Percentiles rank a stretch among this genome's conserved stretches.
Conservation (phyloP, 2,888 invertebrate genomes). For the Parnassius mnemosyne region DNA sequence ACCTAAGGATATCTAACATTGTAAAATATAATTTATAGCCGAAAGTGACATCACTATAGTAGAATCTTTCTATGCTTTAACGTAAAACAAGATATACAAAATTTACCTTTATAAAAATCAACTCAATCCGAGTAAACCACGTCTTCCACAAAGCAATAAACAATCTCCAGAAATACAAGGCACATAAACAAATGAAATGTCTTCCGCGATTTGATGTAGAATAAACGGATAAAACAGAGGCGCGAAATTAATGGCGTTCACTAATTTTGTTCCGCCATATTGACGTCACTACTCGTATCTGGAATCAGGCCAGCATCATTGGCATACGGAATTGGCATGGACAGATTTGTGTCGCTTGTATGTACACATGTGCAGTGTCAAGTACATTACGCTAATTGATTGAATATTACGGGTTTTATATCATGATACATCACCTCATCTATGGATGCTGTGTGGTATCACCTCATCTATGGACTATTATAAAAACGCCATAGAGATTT, state of each 20-base stretch:
- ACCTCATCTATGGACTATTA: no score
- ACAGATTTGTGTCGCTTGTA: slow-evolving; percentile 34
- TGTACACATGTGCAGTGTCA: slow-evolving; percentile 15
- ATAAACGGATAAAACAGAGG: slow-evolving; percentile 22
- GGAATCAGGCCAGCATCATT: slow-evolving; percentile 35
- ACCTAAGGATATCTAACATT: no score
- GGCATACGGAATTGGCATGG: slow-evolving; percentile 37
- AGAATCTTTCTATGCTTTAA: no score
- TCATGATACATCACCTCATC: no score
- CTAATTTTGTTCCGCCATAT: slow-evolving; percentile 17
- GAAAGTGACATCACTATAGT: no score
- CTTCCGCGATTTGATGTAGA: slow-evolving; percentile 12
- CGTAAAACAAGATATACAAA: slow-evolving; percentile 1
- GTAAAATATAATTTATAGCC: no score
- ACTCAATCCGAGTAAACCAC: slow-evolving; percentile 5
- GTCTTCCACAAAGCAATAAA: slow-evolving; percentile 11
- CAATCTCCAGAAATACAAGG: slow-evolving; percentile 2
- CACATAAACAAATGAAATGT: slow-evolving; percentile 7
- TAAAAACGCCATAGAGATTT: no score
- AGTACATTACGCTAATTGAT: slow-evolving; percentile 12
- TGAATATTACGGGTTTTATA: neutral
- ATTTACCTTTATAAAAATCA: slow-evolving; percentile 14
- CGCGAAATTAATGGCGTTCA: slow-evolving; percentile 16
- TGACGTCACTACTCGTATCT: slow-evolving; percentile 25
- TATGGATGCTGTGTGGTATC: no score